A percentile compares a stretch with the other conserved stretches of the same genome.
These are phyloP conservation scores for Meloidogyne hapla DNA, from an alignment of 1,140 invertebrate genomes.

Conservation along the genomic window DNA sequence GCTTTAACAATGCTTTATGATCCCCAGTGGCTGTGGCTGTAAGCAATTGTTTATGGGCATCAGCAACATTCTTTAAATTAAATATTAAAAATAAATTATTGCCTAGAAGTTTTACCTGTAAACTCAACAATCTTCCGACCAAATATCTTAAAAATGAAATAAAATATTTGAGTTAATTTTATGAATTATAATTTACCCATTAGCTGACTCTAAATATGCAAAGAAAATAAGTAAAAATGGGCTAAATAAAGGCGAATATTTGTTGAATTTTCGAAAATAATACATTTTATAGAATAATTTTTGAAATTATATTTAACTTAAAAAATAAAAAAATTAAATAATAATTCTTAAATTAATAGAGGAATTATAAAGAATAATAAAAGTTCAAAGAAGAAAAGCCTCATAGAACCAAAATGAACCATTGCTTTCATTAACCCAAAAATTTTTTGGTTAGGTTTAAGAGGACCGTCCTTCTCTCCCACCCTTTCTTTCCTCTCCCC, in stretches of 20 bases:
- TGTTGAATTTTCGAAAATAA: background rate
- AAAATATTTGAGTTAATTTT: background rate
- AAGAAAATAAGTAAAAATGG: background rate
- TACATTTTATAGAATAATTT: background rate
- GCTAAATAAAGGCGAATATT: slow-evolving; percentile 6
- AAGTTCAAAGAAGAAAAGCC: too few relatives aligned
- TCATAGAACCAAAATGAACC: too few relatives aligned
- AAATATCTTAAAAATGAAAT: background rate
- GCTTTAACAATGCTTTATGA: background rate
- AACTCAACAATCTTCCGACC: background rate
- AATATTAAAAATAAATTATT: background rate
- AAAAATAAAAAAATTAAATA: too few relatives aligned
- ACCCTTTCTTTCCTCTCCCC: background rate
- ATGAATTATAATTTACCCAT: background rate
- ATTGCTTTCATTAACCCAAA: background rate
- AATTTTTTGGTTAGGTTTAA: background rate
- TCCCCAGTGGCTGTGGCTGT: background rate
- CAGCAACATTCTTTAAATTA: background rate
- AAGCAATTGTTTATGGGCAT: background rate
- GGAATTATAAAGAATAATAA: too few relatives aligned
- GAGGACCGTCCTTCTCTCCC: background rate
- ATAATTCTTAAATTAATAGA: too few relatives aligned
- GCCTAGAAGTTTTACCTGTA: too few relatives aligned
- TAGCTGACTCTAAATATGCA: slow-evolving; percentile 5
- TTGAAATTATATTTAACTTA: background rate